Base-by-base conservation (phyloP, 1,140 invertebrate genomes). In the Drosophila rufa region DNA sequence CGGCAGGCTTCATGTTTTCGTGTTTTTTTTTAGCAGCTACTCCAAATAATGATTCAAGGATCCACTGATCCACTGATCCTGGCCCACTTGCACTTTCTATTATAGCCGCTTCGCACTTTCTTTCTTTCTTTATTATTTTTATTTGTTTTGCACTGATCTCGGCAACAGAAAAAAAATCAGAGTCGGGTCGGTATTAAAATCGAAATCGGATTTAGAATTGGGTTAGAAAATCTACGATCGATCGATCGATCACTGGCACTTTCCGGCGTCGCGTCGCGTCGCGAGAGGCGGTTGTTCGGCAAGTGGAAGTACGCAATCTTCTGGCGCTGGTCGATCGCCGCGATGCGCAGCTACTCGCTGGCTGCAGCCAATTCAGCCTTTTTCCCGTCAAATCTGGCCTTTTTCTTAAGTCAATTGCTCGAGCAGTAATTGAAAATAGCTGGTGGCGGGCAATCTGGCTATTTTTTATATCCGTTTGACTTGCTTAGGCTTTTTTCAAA, bases 311-410 rank as follows among this genome's bases (percentile, higher is more conserved):
- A 68, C 66, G 56, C 25, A 73, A 67, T 43, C 70, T 66, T 74
- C 61, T 53, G 60, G 62, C 57, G 53, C 42, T 33, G 22, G 60
- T 14, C 82, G 67, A 84, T 70, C 82, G 78, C 82, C 68, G 61
- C 82, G 68, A 70, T 70, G 66, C 80, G 77, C 77, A 80, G 73
- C 81, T 80, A 68, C 56, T 84, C 73, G 80, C 80, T 74, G 70
- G 62, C 79, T 79, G 75, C 8, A 33, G 51, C 51, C 51, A 38
- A 55, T 55, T 38, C 33, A 38, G 51, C 51, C 38, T 38, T 14
- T 55, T 55, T 9, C 12, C 17, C 51, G 51, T 38, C 33, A 38
- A 38, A 4, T 40, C 38, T 15, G 38, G 38, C 14, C 5, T 15
- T 40, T 40, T 15, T 40, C 14, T 0, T 15, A 14, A 38, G 33